Conservation (phyloP, 2,888 invertebrate genomes). For the Halictus ligatus region DNA sequence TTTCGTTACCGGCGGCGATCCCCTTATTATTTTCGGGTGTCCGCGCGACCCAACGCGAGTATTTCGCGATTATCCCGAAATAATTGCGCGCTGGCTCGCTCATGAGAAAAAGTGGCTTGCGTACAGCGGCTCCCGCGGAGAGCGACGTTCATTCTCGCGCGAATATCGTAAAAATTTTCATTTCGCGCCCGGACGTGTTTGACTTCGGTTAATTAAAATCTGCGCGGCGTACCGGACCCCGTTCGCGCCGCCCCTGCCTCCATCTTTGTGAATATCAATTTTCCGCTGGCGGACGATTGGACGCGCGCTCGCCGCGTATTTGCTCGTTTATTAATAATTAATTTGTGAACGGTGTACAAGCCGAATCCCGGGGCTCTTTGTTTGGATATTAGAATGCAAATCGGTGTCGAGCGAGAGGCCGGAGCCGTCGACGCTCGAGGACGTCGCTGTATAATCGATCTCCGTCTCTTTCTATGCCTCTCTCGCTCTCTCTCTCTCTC, state of each 20-base stretch:
- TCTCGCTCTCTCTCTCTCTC: accelerated
- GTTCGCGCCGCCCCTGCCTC: background rate
- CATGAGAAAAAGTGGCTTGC: slow-evolving; percentile 7
- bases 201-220: background rate
- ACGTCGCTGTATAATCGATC: slow-evolving; percentile 3
- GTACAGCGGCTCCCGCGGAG: background rate
- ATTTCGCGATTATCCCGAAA: background rate
- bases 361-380: background rate
- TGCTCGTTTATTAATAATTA: slow-evolving; percentile 15
- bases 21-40: background rate
- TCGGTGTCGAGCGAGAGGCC: background rate
- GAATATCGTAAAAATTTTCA: slow-evolving; percentile 2
- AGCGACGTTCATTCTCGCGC: background rate
- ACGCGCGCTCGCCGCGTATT: background rate
- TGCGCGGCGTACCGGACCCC: background rate
- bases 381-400: slow-evolving; percentile 45
- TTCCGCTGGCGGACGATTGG: background rate
- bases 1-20: background rate
- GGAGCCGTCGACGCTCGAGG: background rate
- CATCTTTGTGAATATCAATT: slow-evolving; percentile 7
- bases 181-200: slow-evolving; percentile 3
- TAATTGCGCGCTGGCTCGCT: background rate
- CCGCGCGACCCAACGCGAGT: background rate
- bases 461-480: background rate
- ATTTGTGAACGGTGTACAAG: slow-evolving; percentile 6